phyloP scores from a whole-genome alignment of 2,888 invertebrate genomes.

The Sympetrum striolatum region DNA sequence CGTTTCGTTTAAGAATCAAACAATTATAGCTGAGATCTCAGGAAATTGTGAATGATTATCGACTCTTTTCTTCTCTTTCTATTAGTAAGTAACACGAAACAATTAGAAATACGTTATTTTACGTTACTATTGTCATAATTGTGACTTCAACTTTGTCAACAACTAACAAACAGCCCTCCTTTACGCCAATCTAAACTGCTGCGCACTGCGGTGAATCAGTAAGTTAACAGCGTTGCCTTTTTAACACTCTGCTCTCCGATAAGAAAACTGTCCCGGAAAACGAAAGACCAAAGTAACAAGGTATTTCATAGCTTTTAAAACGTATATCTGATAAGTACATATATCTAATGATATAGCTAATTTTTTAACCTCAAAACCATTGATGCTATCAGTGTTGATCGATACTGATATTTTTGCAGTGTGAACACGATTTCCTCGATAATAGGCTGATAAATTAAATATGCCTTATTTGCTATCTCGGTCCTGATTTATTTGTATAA shows the following conservation, averaged over 20 bases:
- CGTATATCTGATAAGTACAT: too few relatives aligned
- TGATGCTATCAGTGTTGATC: too few relatives aligned
- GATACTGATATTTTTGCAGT: too few relatives aligned
- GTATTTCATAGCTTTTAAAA: too few relatives aligned
- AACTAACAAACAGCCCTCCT: constrained; percentile 20
- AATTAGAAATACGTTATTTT: background rate
- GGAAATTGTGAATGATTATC: background rate
- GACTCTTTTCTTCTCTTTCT: background rate
- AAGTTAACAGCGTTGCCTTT: background rate
- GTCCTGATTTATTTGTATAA: too few relatives aligned
- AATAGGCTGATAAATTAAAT: too few relatives aligned
- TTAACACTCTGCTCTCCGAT: background rate
- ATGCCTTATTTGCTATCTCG: too few relatives aligned
- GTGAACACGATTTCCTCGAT: too few relatives aligned
- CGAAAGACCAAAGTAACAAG: too few relatives aligned
- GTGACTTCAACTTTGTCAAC: background rate
- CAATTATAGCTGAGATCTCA: background rate
- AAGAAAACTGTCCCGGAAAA: too few relatives aligned
- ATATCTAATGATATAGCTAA: too few relatives aligned
- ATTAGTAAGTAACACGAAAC: background rate
- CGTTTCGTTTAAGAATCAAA: background rate
- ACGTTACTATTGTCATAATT: background rate
- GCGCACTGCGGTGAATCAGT: background rate
- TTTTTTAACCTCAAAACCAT: too few relatives aligned
- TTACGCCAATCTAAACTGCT: background rate